These are phyloP conservation scores for Amphimallon solstitiale DNA, from an alignment of 2,888 invertebrate genomes.

Conservation along the genomic window DNA sequence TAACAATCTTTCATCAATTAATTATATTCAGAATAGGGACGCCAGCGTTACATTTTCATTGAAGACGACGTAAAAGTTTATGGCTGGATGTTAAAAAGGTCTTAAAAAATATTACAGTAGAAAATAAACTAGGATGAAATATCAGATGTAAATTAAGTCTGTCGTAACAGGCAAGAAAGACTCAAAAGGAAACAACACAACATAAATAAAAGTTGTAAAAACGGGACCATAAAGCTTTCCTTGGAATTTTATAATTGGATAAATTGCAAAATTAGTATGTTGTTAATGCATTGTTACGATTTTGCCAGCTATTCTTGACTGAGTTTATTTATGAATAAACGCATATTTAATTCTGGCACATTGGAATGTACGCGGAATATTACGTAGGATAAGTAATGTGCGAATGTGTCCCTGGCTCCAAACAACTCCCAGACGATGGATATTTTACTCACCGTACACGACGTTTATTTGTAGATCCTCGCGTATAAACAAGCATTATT, in stretches of 20 bases:
- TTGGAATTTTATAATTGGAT: conserved; percentile 32
- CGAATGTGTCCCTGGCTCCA: too few relatives aligned
- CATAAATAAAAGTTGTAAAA: conserved; percentile 30
- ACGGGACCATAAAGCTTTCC: conserved; percentile 14
- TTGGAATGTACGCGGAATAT: too few relatives aligned
- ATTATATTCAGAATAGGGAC: not conserved
- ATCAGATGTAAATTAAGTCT: conserved; percentile 31
- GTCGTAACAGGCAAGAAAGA: conserved; percentile 9
- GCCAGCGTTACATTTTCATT: conserved; percentile 5
- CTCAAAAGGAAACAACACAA: conserved; percentile 22
- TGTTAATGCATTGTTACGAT: conserved; percentile 9
- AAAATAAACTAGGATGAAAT: conserved; percentile 27
- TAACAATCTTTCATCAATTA: not conserved
- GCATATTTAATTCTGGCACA: too few relatives aligned
- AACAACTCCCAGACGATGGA: too few relatives aligned
- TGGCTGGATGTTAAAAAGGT: conserved; percentile 5
- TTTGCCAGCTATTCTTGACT: not conserved
- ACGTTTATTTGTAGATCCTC: too few relatives aligned
- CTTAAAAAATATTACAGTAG: conserved; percentile 21
- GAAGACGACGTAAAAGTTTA: conserved; percentile 14
- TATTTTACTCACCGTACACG: too few relatives aligned
- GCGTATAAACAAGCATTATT: too few relatives aligned
- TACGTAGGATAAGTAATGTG: too few relatives aligned
- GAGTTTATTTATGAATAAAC: not conserved
- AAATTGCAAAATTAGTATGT: conserved; percentile 24